Evolutionary conservation across 2,888 invertebrate genomes (phyloP).

Genomic region (Galeopsomyia nigrocyanea): DNA sequence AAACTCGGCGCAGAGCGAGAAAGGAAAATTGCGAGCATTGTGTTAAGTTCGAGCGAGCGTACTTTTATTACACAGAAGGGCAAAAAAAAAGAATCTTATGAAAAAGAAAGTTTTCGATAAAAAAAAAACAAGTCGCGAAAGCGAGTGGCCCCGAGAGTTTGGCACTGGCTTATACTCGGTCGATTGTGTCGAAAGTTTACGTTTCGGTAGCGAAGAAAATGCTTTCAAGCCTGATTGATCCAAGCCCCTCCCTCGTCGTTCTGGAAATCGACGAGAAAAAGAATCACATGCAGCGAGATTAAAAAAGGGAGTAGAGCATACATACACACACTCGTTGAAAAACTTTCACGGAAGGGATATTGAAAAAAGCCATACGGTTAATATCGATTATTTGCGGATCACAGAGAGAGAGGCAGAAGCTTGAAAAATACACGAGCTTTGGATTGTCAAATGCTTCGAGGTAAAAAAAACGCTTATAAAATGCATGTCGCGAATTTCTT

Average conservation of each 20-base stretch:
- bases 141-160: slow-evolving; percentile 4
- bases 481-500: no score
- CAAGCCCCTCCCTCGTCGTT: background rate
- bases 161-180: slow-evolving; percentile 1
- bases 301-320: slow-evolving; percentile 24
- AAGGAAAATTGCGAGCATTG: slow-evolving; percentile 39
- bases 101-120: slow-evolving; percentile 44
- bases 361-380: slow-evolving; percentile 43
- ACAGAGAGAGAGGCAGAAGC: background rate
- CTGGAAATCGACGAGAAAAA: slow-evolving; percentile 43
- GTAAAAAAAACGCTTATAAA: no score
- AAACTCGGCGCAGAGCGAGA: slow-evolving; percentile 19
- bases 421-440: no score
- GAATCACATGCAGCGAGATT: slow-evolving; percentile 47
- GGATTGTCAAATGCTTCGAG: no score
- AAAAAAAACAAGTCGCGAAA: slow-evolving; percentile 43
- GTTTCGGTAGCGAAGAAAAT: slow-evolving; percentile 36
- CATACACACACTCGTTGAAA: slow-evolving; percentile 12
- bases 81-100: background rate
- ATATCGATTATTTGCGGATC: slow-evolving; percentile 47
- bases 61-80: slow-evolving; percentile 31
- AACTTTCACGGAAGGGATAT: slow-evolving; percentile 21
- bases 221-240: slow-evolving; percentile 47
- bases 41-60: slow-evolving; percentile 37
- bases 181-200: slow-evolving; percentile 44